phyloP scores from a whole-genome alignment of 2,888 invertebrate species.

The Papilio elwesi region DNA sequence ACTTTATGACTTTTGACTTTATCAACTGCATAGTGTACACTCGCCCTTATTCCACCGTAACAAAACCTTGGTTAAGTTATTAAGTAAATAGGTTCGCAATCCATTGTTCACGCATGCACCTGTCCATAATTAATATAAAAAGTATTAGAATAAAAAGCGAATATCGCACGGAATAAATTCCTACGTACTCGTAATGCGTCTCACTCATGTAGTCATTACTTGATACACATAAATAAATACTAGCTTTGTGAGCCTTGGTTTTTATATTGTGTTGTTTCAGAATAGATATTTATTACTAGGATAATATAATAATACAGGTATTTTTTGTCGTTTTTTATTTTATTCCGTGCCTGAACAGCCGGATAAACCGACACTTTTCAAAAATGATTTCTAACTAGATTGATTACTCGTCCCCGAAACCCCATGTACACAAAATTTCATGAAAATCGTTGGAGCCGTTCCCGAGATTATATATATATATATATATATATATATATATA shows the following conservation, averaged over 20 bases:
- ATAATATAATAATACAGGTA: too few species aligned
- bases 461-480: too few species aligned
- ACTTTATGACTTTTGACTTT: background rate
- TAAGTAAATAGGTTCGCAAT: slow-evolving; percentile 26
- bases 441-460: too few species aligned
- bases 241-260: background rate
- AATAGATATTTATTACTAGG: too few species aligned
- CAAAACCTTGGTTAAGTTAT: slow-evolving; percentile 30
- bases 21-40: background rate
- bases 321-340: too few species aligned
- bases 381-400: too few species aligned
- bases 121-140: slow-evolving; percentile 23
- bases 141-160: slow-evolving; percentile 18
- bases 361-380: too few species aligned
- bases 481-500: too few species aligned
- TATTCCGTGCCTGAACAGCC: too few species aligned
- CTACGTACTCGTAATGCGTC: slow-evolving; percentile 3
- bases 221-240: background rate
- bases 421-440: too few species aligned
- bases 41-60: slow-evolving; percentile 28
- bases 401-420: too few species aligned
- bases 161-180: slow-evolving; percentile 2
- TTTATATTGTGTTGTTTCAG: too few species aligned
- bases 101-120: slow-evolving; percentile 30
- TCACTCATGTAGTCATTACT: background rate